Evolutionary conservation across 2,888 invertebrate genomes (phyloP).

Genomic region (Athalia cordata): DNA sequence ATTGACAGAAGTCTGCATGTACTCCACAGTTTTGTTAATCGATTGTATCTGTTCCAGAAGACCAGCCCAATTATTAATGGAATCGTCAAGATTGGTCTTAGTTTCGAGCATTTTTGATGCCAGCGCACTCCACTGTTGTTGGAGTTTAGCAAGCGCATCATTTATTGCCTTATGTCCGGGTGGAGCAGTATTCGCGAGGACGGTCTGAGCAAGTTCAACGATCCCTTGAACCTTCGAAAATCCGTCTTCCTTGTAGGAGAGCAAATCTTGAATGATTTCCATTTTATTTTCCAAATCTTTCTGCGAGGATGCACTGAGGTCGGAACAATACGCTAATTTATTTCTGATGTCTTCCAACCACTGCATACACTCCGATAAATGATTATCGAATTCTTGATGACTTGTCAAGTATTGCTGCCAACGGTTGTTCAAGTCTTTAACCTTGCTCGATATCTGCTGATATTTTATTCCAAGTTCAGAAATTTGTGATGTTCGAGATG

Average conservation of each 20-base stretch:
- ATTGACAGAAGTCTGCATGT: conserved; percentile 83
- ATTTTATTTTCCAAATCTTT: conserved; percentile 91
- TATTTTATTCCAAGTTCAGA: conserved; percentile 95
- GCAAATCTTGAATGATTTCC: conserved; percentile 88
- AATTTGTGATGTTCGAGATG: conserved; percentile 87
- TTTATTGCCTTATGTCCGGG: conserved; percentile 92
- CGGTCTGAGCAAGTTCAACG: conserved; percentile 93
- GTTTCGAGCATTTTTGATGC: conserved; percentile 93
- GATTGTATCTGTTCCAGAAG: conserved; percentile 91
- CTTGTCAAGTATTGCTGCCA: conserved; percentile 94
- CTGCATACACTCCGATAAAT: conserved; percentile 85
- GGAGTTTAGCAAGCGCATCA: conserved; percentile 86
- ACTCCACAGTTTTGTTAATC: conserved; percentile 87
- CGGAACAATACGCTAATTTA: conserved; percentile 91
- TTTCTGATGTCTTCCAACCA: conserved; percentile 90
- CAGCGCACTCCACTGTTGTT: conserved; percentile 92
- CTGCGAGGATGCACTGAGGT: conserved; percentile 86
- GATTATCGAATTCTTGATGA: conserved; percentile 91
- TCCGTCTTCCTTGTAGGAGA: conserved; percentile 95
- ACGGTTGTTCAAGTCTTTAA: conserved; percentile 91
- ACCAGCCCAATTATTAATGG: conserved; percentile 93
- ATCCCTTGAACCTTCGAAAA: conserved; percentile 90
- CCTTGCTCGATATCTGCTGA: conserved; percentile 91
- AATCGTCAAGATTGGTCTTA: conserved; percentile 90
- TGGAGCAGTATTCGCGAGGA: conserved; percentile 93